Base-by-base conservation (phyloP, 2,113 vertebrate genomes). In the Grammomys surdaster region DNA sequence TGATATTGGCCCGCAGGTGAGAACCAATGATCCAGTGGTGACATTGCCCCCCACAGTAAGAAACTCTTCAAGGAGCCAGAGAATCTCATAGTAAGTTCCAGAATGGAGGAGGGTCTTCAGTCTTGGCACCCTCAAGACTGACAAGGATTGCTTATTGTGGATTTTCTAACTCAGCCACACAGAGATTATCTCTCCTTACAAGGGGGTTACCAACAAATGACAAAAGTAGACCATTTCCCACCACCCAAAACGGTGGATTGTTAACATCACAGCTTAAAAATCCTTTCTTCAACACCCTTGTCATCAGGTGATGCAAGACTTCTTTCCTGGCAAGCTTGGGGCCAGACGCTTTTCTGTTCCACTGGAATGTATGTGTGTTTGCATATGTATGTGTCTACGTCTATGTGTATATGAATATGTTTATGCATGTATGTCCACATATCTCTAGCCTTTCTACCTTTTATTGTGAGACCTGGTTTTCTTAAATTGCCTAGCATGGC, bases 141-240 rank as follows among this genome's bases (percentile, higher is more conserved):
- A 48, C 0, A 33, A 2, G 31, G 86, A 77, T 43, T 88, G 73
- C 13, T 40, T 86, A 58, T 1, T 24, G 16, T 48, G 11, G 56
- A 88, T 73, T 96, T 28, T 89, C 46, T 65, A 87, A 40, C 48
- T 90, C 60, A 56, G n/a, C 24, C 95, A 86, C 3, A 58, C 63
- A 89, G 0, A n/a, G 17, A 73, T 24, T 56, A 60, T 70, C 56
- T 91, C 51, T 89, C 80, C 40, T 86, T 48, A n/a, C 84, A 94
- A 80, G 17, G 20, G 48, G 48, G 70, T 84, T 89, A 84, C 56
- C 12, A 95, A 1, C n/a, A 58, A 60, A 33, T 31, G 69, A n/a
- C 54, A 93, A 91, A 94, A 88, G 67, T 20, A 82, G 46, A 60
- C 28, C 24, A 28, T 28, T 89, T 93, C 36, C 54, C 40, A 43